Percentiles rank a stretch among this genome's conserved stretches.
Conservation (phyloP, 2,113 vertebrate species). For the Conger conger region DNA sequence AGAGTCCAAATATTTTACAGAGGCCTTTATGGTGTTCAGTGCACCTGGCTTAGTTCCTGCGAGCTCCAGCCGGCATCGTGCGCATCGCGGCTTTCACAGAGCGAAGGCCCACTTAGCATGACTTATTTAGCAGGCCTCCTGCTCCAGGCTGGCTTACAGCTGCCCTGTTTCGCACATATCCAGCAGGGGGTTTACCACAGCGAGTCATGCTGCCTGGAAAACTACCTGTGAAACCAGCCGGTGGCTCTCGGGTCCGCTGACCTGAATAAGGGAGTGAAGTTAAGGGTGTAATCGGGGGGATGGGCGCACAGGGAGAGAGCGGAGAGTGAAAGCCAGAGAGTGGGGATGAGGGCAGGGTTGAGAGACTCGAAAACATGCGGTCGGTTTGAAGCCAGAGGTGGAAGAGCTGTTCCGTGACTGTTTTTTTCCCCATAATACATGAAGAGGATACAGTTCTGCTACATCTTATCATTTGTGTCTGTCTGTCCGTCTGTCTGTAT, state of each 20-base stretch:
- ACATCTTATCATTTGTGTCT: neutral
- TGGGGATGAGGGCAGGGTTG: neutral
- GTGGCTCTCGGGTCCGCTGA: neutral
- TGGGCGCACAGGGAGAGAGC: neutral
- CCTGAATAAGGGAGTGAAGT: too few species aligned
- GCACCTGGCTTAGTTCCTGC: neutral
- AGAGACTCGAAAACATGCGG: neutral
- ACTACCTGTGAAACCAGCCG: neutral
- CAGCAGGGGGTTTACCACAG: neutral
- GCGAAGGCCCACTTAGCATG: neutral
- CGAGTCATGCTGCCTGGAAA: neutral
- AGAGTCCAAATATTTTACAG: neutral
- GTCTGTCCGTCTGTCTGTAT: neutral
- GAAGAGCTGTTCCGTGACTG: neutral
- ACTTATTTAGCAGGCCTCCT: neutral
- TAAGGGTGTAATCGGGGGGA: neutral
- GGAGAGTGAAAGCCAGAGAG: neutral
- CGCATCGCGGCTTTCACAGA: neutral
- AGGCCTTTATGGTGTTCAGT: neutral
- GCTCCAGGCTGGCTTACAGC: neutral
- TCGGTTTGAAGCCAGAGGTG: neutral
- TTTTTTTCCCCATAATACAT: neutral
- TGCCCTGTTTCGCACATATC: neutral
- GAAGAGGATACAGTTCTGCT: too few species aligned
- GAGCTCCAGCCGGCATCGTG: neutral